phyloP scores from a whole-genome alignment of 2,113 vertebrate species.

The Acinonyx jubatus region DNA sequence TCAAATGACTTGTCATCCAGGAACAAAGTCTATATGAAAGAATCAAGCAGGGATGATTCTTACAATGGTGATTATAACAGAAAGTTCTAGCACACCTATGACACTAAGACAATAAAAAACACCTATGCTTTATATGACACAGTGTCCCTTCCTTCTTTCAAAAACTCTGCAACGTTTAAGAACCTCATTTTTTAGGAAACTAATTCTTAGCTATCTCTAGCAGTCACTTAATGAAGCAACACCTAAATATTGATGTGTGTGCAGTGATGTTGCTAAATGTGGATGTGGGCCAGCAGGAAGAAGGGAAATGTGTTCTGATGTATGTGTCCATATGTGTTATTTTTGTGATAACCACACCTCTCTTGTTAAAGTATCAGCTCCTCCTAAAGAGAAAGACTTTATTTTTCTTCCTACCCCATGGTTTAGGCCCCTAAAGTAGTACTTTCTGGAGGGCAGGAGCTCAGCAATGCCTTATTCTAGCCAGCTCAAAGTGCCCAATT shows the following conservation, averaged over 20 bases:
- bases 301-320: too few species aligned
- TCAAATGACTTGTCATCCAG: background rate
- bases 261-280: background rate
- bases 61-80: background rate
- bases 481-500: background rate
- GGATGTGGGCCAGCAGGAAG: background rate
- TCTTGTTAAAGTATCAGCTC: background rate
- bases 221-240: background rate
- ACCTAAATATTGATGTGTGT: background rate
- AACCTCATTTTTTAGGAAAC: background rate
- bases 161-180: background rate
- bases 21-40: background rate
- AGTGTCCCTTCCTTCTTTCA: background rate
- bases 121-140: background rate
- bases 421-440: background rate
- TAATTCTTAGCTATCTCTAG: background rate
- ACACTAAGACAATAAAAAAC: background rate
- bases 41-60: background rate
- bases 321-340: fast-evolving
- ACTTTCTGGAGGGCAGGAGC: background rate
- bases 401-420: background rate
- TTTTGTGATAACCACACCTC: background rate
- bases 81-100: background rate
- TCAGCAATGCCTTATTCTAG: background rate
- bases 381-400: background rate